phyloP scores from a whole-genome alignment of 37 sponge, comb jelly and placozoan genomes.

The Hormiphora californensis region DNA sequence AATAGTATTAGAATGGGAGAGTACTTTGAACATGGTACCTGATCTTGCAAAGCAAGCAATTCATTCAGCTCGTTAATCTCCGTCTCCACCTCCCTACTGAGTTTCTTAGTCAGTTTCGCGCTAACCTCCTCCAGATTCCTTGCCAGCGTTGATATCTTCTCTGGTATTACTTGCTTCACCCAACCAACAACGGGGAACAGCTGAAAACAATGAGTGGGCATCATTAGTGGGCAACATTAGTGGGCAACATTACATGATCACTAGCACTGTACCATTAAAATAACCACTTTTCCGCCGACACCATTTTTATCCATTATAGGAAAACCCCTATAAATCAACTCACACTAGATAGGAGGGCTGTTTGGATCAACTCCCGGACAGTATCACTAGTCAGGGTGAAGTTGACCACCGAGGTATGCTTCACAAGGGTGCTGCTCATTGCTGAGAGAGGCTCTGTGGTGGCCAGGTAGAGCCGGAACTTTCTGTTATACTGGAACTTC shows the following conservation, averaged over 20 bases:
- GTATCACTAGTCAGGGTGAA: constrained; percentile 16
- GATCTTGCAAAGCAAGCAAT: neutral
- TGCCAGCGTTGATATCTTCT: constrained; percentile 1
- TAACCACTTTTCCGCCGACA: too few relatives aligned
- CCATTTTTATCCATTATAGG: too few relatives aligned
- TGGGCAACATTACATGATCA: too few relatives aligned
- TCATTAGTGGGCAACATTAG: too few relatives aligned
- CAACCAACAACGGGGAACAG: constrained; percentile 49
- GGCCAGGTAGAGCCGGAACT: constrained; percentile 46
- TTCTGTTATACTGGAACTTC: constrained; percentile 53
- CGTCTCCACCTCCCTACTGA: constrained; percentile 16
- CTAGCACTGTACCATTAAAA: too few relatives aligned
- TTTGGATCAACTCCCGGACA: constrained; percentile 37
- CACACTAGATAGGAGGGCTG: constrained; percentile 2
- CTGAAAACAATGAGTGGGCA: too few relatives aligned
- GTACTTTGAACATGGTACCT: neutral
- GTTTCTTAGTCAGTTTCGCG: neutral
- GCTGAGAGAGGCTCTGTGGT: constrained; percentile 18
- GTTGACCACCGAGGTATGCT: constrained; percentile 9
- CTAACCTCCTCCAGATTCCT: neutral
- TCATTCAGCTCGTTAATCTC: constrained; percentile 6
- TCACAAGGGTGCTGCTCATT: constrained; percentile 15
- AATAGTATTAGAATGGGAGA: neutral
- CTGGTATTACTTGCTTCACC: neutral
- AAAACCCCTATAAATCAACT: neutral